Evolutionary conservation across 2,888 invertebrate species (phyloP).

Genomic region (Chalcis sispes): DNA sequence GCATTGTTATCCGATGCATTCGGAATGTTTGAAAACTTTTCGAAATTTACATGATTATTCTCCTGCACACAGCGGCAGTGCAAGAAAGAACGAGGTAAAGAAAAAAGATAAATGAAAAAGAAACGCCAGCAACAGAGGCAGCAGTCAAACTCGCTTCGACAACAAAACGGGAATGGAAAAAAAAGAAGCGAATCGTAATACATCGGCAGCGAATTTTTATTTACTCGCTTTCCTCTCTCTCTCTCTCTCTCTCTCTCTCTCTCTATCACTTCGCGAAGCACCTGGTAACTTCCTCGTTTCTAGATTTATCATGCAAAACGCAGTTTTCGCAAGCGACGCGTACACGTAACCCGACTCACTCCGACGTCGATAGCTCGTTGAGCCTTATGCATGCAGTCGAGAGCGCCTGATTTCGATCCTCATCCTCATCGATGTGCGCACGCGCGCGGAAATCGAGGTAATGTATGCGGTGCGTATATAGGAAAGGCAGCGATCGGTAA

Average conservation of each 20-base stretch:
- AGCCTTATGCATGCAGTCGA: constrained; percentile 19
- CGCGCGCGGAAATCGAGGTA: constrained; percentile 11
- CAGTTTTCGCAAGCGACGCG: constrained; percentile 6
- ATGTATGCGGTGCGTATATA: neutral
- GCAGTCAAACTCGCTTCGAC: neutral
- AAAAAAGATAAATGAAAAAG: neutral
- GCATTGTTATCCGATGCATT: constrained; percentile 34
- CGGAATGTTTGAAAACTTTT: constrained; percentile 21
- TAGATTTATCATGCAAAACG: constrained; percentile 40
- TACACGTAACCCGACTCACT: constrained; percentile 5
- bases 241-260: too few species aligned
- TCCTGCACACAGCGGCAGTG: neutral
- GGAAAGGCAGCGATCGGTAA: neutral
- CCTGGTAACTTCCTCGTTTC: neutral
- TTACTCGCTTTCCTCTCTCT: neutral
- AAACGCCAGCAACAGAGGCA: neutral
- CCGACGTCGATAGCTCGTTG: neutral
- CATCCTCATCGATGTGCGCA: too few species aligned
- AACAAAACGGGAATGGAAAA: constrained; percentile 27
- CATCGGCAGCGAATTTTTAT: constrained; percentile 31
- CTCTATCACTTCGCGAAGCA: too few species aligned
- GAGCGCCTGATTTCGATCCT: constrained; percentile 28
- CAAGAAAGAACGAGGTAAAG: constrained; percentile 7
- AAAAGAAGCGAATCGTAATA: neutral
- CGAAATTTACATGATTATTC: constrained; percentile 50